Base-by-base conservation (phyloP, 2,113 vertebrate genomes). In the Chrysochloris asiatica region DNA sequence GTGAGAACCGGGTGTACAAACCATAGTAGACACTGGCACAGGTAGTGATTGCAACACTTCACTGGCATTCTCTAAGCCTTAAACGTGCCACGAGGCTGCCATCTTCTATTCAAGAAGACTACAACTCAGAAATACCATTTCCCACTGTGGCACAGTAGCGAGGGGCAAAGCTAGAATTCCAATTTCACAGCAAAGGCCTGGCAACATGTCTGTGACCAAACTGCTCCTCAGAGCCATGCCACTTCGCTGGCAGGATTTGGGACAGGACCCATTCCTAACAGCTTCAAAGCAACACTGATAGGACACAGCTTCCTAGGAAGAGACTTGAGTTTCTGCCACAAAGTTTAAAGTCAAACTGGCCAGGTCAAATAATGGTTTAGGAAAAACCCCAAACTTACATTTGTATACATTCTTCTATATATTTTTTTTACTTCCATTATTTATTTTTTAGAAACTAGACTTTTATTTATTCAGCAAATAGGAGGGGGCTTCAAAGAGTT, bases 1-100 rank as follows among this genome's bases (percentile, higher is more conserved):
- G 54, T 14, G 16, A 0, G 11, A 6, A 19, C 4, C 4, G 2
- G 8, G 28, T 8, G 0, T 8, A 65, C 28, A 90, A 50, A 2
- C 5, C 0, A 1, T 0, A 6, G 3, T 38, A 38, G 52, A 61
- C 47, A 6, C n/a, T 1, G 0, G 41, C 59, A 13, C 21, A 19
- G n/a, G 17, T 21, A 6, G 17, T 36, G 33, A 36, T 38, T 69
- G 24, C 16, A 38, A 38, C n/a, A n/a, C 13, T 52, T 11, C 26
- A n/a, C 17, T 6, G 30, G n/a, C 26, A 59, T 63, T 56, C 61
- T 85, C 72, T 43, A 28, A 4, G 17, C 71, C 30, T 59, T 79
- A 45, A 79, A 47, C 17, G 1, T 26, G 19, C 36, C 12, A 4
- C 11, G 43, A 87, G 19, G 1, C 24, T 30, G 3, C 48, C 10